Evolutionary conservation across 2,888 invertebrate genomes (phyloP), one percentile per base, ranked within the genome.

Genomic region (Rapana venosa): DNA sequence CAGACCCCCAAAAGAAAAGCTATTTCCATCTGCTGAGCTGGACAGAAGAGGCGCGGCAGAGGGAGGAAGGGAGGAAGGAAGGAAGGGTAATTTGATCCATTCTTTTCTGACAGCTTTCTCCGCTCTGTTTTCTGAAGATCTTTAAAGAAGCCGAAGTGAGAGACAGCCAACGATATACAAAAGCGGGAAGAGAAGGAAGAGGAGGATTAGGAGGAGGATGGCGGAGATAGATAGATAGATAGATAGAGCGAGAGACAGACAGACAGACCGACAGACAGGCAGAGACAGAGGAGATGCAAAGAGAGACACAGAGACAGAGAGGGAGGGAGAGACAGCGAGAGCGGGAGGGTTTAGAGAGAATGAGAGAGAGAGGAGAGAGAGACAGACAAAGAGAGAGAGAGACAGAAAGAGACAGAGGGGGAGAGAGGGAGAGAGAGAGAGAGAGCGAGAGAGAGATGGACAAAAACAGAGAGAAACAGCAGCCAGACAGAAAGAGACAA

Each of bases 381-480:
- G 47, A 47, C 4, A 47, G 47, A 47, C 4, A 47, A 8, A 47
- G 47, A 47, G 47, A 83, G 36, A 56, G 83, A 36, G 36, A 83
- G 36, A 83, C 22, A 83, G 36, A 83, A 22, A 83, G 26, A 83
- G 36, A 83, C 22, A 83, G 36, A 83, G 36, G 35, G 36, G 35
- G 36, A 83, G 36, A 83, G 36, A 47, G 36, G 35, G 36, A 83
- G 36, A 83, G 36, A 83, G 36, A 83, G 36, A 83, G 36, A 83
- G 22, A 83, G 36, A 83, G 36, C 35, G 22, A 83, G 36, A 83
- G 22, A 83, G 4, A 83, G 36, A 83, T 0, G 35, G 22, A 83
- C 26, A 47, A 36, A 83, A 6, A 83, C 0, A 83, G 20, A 83
- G 22, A 83, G n/a, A 74, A 1, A 74, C 6, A 74, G 74, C 26